Base-by-base conservation (phyloP, 2,113 vertebrate genomes). In the Ptilorrhoa leucosticta region DNA sequence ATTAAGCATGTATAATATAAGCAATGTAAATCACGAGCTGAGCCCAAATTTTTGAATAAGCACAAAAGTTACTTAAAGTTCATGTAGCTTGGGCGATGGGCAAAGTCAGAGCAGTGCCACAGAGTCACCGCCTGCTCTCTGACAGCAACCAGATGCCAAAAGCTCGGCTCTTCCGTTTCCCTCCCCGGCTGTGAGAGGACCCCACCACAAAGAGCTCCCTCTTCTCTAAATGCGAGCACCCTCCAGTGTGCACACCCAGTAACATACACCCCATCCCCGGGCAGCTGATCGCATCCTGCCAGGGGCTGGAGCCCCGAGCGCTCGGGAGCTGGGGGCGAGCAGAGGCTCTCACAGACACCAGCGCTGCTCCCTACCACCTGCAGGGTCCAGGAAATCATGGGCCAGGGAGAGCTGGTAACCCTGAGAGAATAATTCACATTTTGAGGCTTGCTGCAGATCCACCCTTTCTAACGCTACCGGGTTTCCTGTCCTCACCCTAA, bases 161-260 rank as follows among this genome's bases (percentile, higher is more conserved):
- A 37, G 24, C 70, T 50, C 45, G n/a, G 51, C 33, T 4, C 54
- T 69, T 33, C 86, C 75, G 48, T 40, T 72, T 54, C 24, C 0
- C 8, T 65, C 44, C 27, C 37, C 56, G 54, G 0, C 5, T 14
- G 50, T 7, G 11, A 23, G 35, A 66, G 64, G 50, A 82, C 58
- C 73, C 87, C 86, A 10, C 4, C 57, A 50, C 75, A 6, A 42
- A 2, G 10, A 37, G n/a, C 9, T 40, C 4, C 40, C 35, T 73
- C 89, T 91, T 16, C 65, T 94, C 94, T 95, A 97, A 96, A 92
- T 94, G 4, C 76, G 44, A 93, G 92, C 92, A 95, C 94, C 94
- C 93, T 95, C 95, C 93, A 90, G 91, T 45, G 94, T 90, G 94
- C 70, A 50, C 89, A 77, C 63, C 84, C 93, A 77, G 91, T 2